Conservation (phyloP, 2,113 vertebrate genomes). For the Centrocercus urophasianus region DNA sequence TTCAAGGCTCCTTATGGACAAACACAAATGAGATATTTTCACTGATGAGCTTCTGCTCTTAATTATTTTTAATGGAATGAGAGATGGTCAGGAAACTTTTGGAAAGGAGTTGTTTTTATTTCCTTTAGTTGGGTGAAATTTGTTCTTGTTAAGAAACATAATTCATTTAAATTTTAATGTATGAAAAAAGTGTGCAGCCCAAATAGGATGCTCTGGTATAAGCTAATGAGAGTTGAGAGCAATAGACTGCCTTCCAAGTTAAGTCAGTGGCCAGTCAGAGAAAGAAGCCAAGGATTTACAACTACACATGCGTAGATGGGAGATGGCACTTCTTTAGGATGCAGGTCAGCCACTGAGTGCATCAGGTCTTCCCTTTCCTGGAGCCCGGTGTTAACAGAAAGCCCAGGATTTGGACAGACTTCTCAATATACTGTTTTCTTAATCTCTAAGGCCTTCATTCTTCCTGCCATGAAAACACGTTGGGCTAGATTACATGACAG, state of each 20-base stretch:
- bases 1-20: slow-evolving; percentile 46
- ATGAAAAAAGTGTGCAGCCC: not conserved
- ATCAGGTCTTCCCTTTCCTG: not conserved
- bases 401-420: not conserved
- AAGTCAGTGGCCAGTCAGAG: not conserved
- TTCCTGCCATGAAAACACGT: not conserved
- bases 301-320: not conserved
- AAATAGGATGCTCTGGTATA: not conserved
- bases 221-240: not conserved
- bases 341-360: not conserved
- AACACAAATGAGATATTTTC: slow-evolving; percentile 31
- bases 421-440: not conserved
- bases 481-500: not conserved
- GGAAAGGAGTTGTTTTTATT: not conserved
- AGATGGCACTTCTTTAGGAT: not conserved
- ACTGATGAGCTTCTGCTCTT: not conserved
- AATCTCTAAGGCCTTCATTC: not conserved
- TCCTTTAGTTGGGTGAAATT: not conserved
- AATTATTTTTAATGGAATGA: slow-evolving; percentile 33
- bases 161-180: not conserved
- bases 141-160: not conserved
- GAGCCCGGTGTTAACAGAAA: not conserved
- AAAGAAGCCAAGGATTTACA: not conserved
- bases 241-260: not conserved
- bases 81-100: not conserved